Percentiles rank a stretch among this genome's conserved stretches.
Conservation (phyloP, 2,888 invertebrate genomes). For the Gymnoscelis rufifasciata region DNA sequence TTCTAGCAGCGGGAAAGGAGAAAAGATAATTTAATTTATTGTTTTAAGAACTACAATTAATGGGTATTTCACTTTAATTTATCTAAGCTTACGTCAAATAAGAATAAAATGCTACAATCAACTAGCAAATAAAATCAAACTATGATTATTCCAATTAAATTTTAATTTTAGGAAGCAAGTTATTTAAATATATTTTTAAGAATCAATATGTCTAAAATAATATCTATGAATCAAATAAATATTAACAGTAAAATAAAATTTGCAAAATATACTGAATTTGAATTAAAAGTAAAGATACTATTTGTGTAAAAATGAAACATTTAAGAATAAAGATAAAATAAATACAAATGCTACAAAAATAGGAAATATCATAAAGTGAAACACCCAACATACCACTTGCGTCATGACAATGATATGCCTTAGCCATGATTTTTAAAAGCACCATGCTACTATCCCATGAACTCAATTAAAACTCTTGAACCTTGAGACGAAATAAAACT, state of each 20-base stretch:
- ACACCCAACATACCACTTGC: slow-evolving; percentile 61
- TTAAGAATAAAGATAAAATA: background rate
- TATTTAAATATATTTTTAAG: too few relatives aligned
- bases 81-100: background rate
- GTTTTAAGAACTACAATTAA: slow-evolving; percentile 36
- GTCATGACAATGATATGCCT: slow-evolving; percentile 79
- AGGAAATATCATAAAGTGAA: slow-evolving; percentile 44
- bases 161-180: too few relatives aligned
- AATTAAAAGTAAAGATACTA: too few relatives aligned
- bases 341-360: slow-evolving; percentile 6
- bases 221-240: background rate
- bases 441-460: slow-evolving; percentile 62
- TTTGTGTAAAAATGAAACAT: background rate
- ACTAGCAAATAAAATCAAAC: background rate
- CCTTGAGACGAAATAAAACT: slow-evolving; percentile 12
- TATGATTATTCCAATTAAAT: too few relatives aligned
- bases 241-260: background rate
- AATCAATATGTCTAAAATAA: too few relatives aligned
- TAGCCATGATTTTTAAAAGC: slow-evolving; percentile 73
- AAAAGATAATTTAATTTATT: slow-evolving; percentile 37
- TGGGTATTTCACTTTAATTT: slow-evolving; percentile 37
- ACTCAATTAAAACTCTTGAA: slow-evolving; percentile 25
- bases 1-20: slow-evolving; percentile 75
- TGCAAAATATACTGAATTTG: background rate
- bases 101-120: background rate